Percentiles rank a stretch among this genome's conserved stretches.
Evolutionary conservation across 2,797 vertebrate species (phyloP).

Genomic region (Carduelis carduelis): DNA sequence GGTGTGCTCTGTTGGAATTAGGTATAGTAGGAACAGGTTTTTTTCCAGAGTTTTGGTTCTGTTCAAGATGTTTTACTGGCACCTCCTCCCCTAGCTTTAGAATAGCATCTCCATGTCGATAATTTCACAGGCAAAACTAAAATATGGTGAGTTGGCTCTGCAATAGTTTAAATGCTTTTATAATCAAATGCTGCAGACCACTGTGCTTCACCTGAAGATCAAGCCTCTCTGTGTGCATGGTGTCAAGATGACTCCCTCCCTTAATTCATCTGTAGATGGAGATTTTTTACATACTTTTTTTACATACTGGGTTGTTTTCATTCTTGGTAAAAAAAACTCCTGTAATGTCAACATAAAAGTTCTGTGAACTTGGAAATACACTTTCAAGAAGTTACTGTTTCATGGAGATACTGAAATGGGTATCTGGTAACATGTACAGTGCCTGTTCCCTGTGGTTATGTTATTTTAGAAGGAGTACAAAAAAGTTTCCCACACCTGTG

Average conservation of each 20-base stretch:
- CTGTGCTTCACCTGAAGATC: not conserved
- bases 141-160: not conserved
- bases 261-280: not conserved
- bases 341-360: not conserved
- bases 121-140: not conserved
- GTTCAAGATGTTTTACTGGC: not conserved
- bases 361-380: not conserved
- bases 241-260: not conserved
- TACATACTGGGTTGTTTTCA: not conserved
- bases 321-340: not conserved
- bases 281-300: not conserved
- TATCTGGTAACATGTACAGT: fast-evolving
- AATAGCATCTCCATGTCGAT: not conserved
- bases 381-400: not conserved
- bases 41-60: not conserved
- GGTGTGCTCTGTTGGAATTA: not conserved
- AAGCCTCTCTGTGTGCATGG: not conserved
- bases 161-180: not conserved
- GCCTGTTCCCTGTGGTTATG: not conserved
- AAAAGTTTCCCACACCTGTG: not conserved
- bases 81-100: not conserved
- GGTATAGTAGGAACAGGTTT: not conserved
- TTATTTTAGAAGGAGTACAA: not conserved
- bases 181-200: fast-evolving
- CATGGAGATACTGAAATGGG: not conserved